Percentiles rank a stretch among this genome's conserved stretches.
phyloP scores from a whole-genome alignment of 2,888 invertebrate species.

The Willowsia nigromaculata region DNA sequence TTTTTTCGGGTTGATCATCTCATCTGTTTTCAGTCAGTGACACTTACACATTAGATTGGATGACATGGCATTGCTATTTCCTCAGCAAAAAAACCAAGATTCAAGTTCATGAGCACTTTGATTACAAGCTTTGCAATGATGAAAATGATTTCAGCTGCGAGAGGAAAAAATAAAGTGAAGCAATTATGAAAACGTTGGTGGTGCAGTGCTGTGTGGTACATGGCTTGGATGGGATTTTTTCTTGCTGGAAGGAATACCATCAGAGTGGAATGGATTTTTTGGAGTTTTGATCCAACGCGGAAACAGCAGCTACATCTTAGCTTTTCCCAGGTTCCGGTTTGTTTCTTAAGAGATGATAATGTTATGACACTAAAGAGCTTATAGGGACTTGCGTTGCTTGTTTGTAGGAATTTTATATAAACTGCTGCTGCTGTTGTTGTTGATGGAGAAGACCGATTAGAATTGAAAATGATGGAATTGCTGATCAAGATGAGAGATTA shows the following conservation, averaged over 20 bases:
- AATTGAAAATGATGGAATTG: slow-evolving; percentile 51
- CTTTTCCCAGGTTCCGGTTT: background rate
- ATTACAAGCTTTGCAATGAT: slow-evolving; percentile 3
- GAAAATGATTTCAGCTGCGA: background rate
- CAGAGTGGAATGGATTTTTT: no score
- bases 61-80: background rate
- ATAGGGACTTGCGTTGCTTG: no score
- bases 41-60: background rate
- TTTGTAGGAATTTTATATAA: background rate
- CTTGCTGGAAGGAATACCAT: no score
- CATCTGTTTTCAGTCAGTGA: background rate
- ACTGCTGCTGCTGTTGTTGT: background rate
- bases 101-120: no score
- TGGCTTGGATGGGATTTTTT: no score
- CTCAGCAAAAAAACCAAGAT: no score
- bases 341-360: no score
- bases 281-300: no score
- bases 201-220: no score
- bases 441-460: slow-evolving; percentile 49
- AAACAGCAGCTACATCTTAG: no score
- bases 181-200: no score
- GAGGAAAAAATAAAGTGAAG: background rate
- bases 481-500: slow-evolving; percentile 1
- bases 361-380: background rate
- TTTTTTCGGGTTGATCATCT: background rate